Evolutionary conservation across 2,113 vertebrate species (phyloP).

Genomic region (Oryzias celebensis): DNA sequence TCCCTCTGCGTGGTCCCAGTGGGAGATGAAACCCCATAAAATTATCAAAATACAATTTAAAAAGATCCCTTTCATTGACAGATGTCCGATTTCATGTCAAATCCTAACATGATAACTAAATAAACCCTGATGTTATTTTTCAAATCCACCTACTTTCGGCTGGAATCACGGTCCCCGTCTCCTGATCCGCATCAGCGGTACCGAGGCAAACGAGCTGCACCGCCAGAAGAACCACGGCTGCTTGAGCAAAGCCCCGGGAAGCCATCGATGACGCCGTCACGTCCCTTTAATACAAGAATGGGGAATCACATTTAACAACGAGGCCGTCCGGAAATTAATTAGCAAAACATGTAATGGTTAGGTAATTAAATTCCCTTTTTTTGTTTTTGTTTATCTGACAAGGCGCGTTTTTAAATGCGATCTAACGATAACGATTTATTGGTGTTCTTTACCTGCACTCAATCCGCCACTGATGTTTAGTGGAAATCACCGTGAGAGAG

Average conservation of each 20-base stretch:
- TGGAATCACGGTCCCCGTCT: conserved; percentile 86
- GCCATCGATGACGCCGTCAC: conserved; percentile 60
- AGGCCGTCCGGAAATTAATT: conserved; percentile 10
- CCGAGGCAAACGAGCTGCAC: conserved; percentile 69
- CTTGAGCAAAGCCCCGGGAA: conserved; percentile 53
- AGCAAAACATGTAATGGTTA: conserved; percentile 8
- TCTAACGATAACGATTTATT: neutral
- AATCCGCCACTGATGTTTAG: conserved; percentile 41
- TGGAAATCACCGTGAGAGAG: conserved; percentile 35
- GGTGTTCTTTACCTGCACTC: conserved; percentile 35
- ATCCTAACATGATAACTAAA: neutral
- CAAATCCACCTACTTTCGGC: conserved; percentile 86
- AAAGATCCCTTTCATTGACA: neutral
- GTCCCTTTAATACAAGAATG: neutral
- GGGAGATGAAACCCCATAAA: conserved; percentile 8
- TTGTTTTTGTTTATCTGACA: neutral
- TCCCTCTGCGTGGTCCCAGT: neutral
- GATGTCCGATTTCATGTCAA: neutral
- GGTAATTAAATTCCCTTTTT: neutral
- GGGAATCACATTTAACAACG: neutral
- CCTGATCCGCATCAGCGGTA: conserved; percentile 71
- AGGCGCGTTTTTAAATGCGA: neutral
- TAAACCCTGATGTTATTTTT: neutral
- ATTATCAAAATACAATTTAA: neutral
- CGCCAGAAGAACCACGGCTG: conserved; percentile 70